Evolutionary conservation across 2,797 vertebrate genomes (phyloP).

Genomic region (Cynodonichthys magdalenae): DNA sequence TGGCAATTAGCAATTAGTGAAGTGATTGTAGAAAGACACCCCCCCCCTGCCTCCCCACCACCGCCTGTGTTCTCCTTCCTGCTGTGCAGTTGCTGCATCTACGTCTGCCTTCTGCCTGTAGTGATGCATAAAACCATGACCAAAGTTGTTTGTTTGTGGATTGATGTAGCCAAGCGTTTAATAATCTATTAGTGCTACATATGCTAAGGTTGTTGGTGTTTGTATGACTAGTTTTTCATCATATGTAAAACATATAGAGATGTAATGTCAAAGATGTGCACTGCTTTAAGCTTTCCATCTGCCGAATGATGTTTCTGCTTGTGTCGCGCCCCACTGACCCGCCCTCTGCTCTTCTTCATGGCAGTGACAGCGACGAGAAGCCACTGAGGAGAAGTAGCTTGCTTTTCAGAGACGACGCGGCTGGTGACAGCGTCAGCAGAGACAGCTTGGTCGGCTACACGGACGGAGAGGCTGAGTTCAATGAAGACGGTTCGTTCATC

Average conservation of each 20-base stretch:
- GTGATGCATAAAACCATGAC: conserved; percentile 54
- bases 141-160: conserved; percentile 12
- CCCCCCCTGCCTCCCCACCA: conserved; percentile 47
- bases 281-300: conserved; percentile 26
- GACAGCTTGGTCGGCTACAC: conserved; percentile 89
- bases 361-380: conserved; percentile 89
- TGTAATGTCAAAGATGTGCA: conserved; percentile 6
- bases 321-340: conserved; percentile 46
- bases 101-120: conserved; percentile 31
- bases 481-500: conserved; percentile 96
- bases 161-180: conserved; percentile 36
- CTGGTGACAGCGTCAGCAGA: conserved; percentile 84
- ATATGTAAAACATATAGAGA: conserved; percentile 5
- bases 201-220: conserved; percentile 12
- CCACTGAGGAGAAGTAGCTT: conserved; percentile 86
- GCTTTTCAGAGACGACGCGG: conserved; percentile 74
- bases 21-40: conserved; percentile 69
- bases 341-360: conserved; percentile 55
- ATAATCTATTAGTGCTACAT: conserved; percentile 20
- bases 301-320: conserved; percentile 38
- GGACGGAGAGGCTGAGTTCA: conserved; percentile 87
- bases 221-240: conserved; percentile 12
- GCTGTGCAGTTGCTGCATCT: conserved; percentile 67
- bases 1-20: conserved; percentile 81
- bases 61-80: conserved; percentile 62